These are phyloP conservation scores for Sphaerodactylus townsendi DNA, from an alignment of 2,113 vertebrate species.

Conservation along the genomic window DNA sequence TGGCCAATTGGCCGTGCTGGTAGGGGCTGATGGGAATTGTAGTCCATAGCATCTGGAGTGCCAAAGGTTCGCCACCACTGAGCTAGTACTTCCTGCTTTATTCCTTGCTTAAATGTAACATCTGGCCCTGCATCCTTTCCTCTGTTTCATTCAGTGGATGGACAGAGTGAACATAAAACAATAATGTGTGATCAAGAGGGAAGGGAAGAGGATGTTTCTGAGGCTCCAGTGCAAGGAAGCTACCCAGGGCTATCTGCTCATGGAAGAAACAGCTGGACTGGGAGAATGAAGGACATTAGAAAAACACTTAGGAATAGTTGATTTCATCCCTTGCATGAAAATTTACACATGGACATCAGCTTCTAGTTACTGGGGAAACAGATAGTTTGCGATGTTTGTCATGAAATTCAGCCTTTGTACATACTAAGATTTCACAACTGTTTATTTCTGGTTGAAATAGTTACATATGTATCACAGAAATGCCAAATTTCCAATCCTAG, in stretches of 20 bases:
- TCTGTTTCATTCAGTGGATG: not conserved
- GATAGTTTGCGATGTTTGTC: not conserved
- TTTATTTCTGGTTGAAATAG: constrained; percentile 47
- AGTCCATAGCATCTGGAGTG: too few species aligned
- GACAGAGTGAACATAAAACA: not conserved
- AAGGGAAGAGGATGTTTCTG: not conserved
- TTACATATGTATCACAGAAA: constrained; percentile 22
- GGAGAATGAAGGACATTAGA: not conserved
- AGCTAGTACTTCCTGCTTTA: not conserved
- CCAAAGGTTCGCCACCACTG: too few species aligned
- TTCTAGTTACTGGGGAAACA: not conserved
- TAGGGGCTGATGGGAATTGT: too few species aligned
- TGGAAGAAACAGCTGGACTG: not conserved
- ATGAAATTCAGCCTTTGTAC: not conserved
- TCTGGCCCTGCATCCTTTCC: not conserved
- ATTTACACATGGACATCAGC: not conserved
- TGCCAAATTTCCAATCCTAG: constrained; percentile 44
- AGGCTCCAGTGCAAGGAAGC: not conserved
- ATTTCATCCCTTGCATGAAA: not conserved
- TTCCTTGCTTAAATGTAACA: not conserved
- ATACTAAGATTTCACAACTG: not conserved
- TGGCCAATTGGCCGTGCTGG: too few species aligned
- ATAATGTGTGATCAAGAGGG: not conserved
- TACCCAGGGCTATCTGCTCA: not conserved
- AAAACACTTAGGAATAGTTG: not conserved